Base-by-base conservation (phyloP, 2,797 vertebrate genomes). In the Percopsis omiscomaycus region DNA sequence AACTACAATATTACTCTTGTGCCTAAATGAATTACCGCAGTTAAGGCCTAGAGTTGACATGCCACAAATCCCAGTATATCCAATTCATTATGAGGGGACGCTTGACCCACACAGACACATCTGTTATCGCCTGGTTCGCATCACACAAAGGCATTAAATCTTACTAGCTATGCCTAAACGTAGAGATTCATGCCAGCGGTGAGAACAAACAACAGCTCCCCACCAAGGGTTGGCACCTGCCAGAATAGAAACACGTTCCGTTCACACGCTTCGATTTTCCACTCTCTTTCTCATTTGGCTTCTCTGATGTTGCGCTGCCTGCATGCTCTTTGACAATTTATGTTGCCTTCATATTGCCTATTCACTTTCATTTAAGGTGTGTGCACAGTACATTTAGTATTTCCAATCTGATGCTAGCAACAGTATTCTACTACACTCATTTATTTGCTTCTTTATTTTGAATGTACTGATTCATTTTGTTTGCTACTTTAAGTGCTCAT, bases 381-480 rank as follows among this genome's bases (percentile, higher is more conserved):
- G 66, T 69, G 63, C 14, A 8, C 9, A 73, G 75, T 22, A 22
- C 22, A 22, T 69, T 42, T 52, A 42, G 56, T 59, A 56, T 82
- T 73, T 51, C 77, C 49, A 47, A 68, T 73, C 69, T 12, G 73
- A 49, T 29, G 11, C 63, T 66, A 27, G 42, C 10, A 6, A 15
- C 12, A 64, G 65, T 73, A 56, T 68, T 78, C 80, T 72, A 71
- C 48, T 71, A 15, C 10, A 44, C 74, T 74, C 68, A 82, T 85
- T 86, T 77, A 53, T 81, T 84, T 81, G 66, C 74, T 61, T 74
- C 29, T 84, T 88, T 68, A 76, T 86, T 89, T 89, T 78, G 52
- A 87, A 84, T 84, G 74, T 84, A 79, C 55, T 84, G 74, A 77
- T 78, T 89, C 54, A 66, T 90, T 90, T 90, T 87, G 70, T 84